These are phyloP conservation scores for Akabosia matsudoensis DNA, from an alignment of 1,140 invertebrate species.

Conservation along the genomic window DNA sequence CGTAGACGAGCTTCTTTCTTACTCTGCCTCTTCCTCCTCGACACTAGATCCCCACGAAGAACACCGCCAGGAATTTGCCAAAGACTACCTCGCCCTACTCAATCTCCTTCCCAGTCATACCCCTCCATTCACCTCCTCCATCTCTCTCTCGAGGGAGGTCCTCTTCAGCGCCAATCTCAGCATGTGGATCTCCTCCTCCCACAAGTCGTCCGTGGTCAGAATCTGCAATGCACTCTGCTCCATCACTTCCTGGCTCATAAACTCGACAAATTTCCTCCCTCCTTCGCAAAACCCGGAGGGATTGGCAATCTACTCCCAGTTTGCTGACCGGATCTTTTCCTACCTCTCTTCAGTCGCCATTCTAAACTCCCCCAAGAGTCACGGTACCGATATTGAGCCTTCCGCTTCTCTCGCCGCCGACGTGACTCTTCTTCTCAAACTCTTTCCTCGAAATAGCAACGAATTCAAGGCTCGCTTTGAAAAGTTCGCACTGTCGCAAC, in stretches of 20 bases:
- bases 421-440: slow-evolving; percentile 23
- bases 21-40: not conserved
- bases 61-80: slow-evolving; percentile 24
- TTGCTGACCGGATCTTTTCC: not conserved
- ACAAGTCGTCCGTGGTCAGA: slow-evolving; percentile 4
- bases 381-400: slow-evolving; percentile 27
- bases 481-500: slow-evolving; percentile 27
- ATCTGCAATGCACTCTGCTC: not conserved
- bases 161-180: slow-evolving; percentile 27
- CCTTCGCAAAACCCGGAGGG: not conserved
- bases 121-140: not conserved
- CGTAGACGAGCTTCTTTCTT: slow-evolving; percentile 8
- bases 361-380: not conserved
- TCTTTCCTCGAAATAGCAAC: not conserved
- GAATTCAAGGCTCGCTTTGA: slow-evolving; percentile 22
- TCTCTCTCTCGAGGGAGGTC: not conserved
- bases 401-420: slow-evolving; percentile 25
- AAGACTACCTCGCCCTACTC: slow-evolving; percentile 29
- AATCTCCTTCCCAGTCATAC: slow-evolving; percentile 15
- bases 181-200: slow-evolving; percentile 26
- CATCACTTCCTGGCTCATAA: slow-evolving; percentile 24
- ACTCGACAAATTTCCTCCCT: not conserved
- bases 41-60: too few species aligned
- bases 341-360: not conserved
- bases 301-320: not conserved